Conservation (phyloP, 2,797 vertebrate species). For the Mormyrus hasselquistii region DNA sequence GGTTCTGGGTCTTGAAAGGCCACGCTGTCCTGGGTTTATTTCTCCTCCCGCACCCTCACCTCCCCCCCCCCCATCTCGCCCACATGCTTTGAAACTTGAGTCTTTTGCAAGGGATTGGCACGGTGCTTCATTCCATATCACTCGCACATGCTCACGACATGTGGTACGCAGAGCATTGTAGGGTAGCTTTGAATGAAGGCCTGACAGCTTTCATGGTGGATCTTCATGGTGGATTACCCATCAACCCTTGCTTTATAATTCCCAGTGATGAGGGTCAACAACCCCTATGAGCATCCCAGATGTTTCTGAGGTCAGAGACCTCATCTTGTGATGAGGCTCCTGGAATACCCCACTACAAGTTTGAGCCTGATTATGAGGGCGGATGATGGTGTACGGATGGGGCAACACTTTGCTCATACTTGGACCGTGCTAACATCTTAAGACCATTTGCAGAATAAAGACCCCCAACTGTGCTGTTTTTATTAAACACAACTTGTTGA, state of each 20-base stretch:
- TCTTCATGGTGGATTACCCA: background rate
- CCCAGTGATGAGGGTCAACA: background rate
- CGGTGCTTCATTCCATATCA: background rate
- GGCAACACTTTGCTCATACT: background rate
- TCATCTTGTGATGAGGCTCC: background rate
- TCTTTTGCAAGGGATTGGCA: constrained; percentile 25
- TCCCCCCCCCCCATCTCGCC: constrained; percentile 31
- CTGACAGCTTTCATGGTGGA: background rate
- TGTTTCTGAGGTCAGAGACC: background rate
- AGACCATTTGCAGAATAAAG: background rate
- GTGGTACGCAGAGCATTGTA: constrained; percentile 8
- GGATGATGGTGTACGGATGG: background rate
- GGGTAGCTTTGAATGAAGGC: background rate
- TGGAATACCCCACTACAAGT: background rate
- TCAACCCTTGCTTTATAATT: background rate
- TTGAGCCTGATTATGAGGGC: background rate
- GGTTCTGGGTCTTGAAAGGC: constrained; percentile 62
- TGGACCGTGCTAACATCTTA: background rate
- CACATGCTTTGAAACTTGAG: constrained; percentile 50
- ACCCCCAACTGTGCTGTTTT: background rate
- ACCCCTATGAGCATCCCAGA: background rate
- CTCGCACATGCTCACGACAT: constrained; percentile 13
- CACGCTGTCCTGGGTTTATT: constrained; percentile 43
- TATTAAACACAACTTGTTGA: background rate
- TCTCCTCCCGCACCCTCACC: constrained; percentile 18